Base-by-base conservation (phyloP, 2,888 invertebrate genomes). In the Flexamia atlantica region DNA sequence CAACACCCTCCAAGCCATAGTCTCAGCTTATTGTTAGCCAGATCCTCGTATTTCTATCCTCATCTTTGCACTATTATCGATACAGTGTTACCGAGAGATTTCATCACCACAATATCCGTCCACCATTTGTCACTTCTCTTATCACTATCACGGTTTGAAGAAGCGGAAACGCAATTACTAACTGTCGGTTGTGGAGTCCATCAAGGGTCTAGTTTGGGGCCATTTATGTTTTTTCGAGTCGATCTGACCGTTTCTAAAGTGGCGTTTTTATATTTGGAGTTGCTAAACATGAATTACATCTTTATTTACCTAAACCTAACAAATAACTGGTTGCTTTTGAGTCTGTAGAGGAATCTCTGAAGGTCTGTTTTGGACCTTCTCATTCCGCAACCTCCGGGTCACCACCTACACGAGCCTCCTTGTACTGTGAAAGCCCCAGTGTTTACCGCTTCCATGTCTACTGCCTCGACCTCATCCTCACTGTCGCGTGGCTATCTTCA, bases 401-500 rank as follows among this genome's bases (percentile, higher is more conserved):
- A 23, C 57, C 57, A 57, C 23, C 57, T 23, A 57, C 57, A 57
- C 57, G 9, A 57, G 23, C 23, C 57, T 57, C 57, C 57, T 5
- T 57, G 57, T 46, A 17, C 10, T 23, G 57, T 23, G 57, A 57
- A 57, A 7, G 57, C 17, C 20, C 23, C 57, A 17, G 46, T 46
- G 46, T 46, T 46, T 46, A 46, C 46, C 3, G n/a, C 46, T 9
- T 36, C 36, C 4, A 12, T 20, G 57, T 23, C 3, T 23, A 57
- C 57, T 0, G 57, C 4, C 57, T 20, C 20, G 23, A 23, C 57
- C 17, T 79, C 79, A 36, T 4, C 36, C 36, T 36, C 36, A 25
- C 53, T 53, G 17, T 30, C 57, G 50, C 79, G 50, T 79, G 53
- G 10, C 23, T 25, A 53, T 79, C 57, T 79, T 23, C 57, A 57